Evolutionary conservation across 2,797 vertebrate species (phyloP), one percentile per base, ranked within the genome.

Genomic region (Labroides dimidiatus): DNA sequence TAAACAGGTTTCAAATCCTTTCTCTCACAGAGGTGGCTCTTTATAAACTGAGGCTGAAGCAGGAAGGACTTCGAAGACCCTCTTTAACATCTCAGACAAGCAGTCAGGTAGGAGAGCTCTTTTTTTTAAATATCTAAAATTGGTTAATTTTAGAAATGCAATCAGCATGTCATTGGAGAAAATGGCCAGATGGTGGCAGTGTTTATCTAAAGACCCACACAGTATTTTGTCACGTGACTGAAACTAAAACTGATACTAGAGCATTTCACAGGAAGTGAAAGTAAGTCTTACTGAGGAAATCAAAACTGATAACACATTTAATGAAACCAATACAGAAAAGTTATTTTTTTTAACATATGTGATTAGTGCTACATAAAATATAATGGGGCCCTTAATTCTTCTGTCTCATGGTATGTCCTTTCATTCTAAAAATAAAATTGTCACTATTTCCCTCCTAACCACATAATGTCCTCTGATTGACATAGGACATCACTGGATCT

Each of bases 31-130:
- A 95, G 69, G 76, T 94, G 27, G 94, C 94, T 0, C 89, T 95
- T 36, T 95, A 95, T 80, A 96, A 94, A 77, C 78, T 92, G 30
- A 96, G 95, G 62, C 83, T 93, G 86, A 94, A 94, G 77, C 82
- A 95, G 84, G 92, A 98, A 94, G 96, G 92, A 61, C 77, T 80
- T 67, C 96, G 95, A 88, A 95, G 93, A 72, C 81, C 93, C 1
- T 86, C 93, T 48, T 88, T 91, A 9, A 39, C 83, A 60, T 85
- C 59, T 57, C 92, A 92, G 41, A 53, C 80, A 0, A 61, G 83
- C 63, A 89, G 77, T 91, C 94, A 95, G 94, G 94, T 93, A 91
- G 70, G 87, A 64, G 78, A 75, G 69, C 86, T 41, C 10, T 6
- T 10, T 2, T 5, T 23, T 10, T 20, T 36, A 16, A 42, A 8